Base-by-base conservation (phyloP, 2,797 vertebrate species). In the Coccyzus lansbergi region DNA sequence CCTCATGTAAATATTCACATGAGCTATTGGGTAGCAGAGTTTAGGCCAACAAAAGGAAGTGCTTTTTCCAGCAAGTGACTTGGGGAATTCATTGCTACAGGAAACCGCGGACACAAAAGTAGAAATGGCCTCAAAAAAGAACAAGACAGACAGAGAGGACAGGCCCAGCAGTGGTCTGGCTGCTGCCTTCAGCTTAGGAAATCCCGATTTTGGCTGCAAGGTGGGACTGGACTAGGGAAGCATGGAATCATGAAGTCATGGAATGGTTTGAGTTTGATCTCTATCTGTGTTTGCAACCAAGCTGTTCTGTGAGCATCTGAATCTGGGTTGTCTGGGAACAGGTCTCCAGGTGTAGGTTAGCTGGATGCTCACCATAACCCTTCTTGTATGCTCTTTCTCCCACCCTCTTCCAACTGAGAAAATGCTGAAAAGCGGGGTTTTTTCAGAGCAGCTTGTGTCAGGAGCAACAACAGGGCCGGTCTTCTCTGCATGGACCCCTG, bases 41-140 rank as follows among this genome's bases (percentile, higher is more conserved):
- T 69, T 53, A 53, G 85, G 86, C 86, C 93, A 91, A 26, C 53
- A 34, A 55, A 70, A 84, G 91, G 92, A 93, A 93, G 70, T 91
- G 53, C 19, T 83, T 84, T 83, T 85, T 83, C 80, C 90, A 87
- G 0, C 0, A 0, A 76, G 42, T 79, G 74, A 20, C 63, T 74
- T 76, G 70, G 82, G 71, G 83, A 60, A 85, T 91, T 85, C 42
- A 8, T 20, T 33, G 68, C 77, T 90, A 7, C 88, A 94, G 94
- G 86, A 83, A 93, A 36, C 42, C 33, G 46, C 48, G 49, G 94
- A 86, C 68, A 80, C 60, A 0, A 59, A 85, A 76, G 34, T 22
- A 36, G 25, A 65, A 92, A 72, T 69, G 79, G 51, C 51, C 55
- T 82, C 46, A 42, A 17, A 68, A 86, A 85, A 72, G 53, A 49